Conservation (phyloP, 2,797 vertebrate genomes). For the Hirundo rustica region DNA sequence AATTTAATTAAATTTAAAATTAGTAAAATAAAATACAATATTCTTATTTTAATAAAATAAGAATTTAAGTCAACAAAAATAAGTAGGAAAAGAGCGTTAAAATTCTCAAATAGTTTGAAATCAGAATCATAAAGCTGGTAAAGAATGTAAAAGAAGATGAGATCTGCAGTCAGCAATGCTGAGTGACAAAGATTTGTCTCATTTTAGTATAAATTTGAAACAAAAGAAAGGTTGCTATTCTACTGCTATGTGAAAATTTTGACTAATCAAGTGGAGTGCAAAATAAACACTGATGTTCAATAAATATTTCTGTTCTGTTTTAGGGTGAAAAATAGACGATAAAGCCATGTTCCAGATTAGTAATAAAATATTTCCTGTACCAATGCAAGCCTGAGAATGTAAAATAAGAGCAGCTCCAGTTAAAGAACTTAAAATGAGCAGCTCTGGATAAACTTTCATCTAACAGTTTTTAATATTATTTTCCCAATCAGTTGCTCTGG, state of each 20-base stretch:
- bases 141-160: background rate
- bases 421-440: background rate
- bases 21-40: background rate
- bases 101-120: background rate
- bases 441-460: background rate
- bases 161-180: background rate
- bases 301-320: background rate
- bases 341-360: background rate
- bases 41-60: background rate
- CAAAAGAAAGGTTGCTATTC: background rate
- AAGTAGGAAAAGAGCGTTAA: background rate
- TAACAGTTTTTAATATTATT: background rate
- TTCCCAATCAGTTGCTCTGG: background rate
- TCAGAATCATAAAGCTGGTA: background rate
- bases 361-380: background rate
- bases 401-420: background rate
- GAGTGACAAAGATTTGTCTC: background rate
- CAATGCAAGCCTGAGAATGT: background rate
- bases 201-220: background rate
- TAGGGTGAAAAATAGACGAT: background rate
- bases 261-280: background rate
- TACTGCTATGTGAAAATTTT: background rate
- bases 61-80: background rate
- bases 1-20: background rate
- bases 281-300: background rate